A percentile compares a stretch with the other conserved stretches of the same genome.
Evolutionary conservation across 2,888 invertebrate species (phyloP).

Genomic region (Pollenia labialis): DNA sequence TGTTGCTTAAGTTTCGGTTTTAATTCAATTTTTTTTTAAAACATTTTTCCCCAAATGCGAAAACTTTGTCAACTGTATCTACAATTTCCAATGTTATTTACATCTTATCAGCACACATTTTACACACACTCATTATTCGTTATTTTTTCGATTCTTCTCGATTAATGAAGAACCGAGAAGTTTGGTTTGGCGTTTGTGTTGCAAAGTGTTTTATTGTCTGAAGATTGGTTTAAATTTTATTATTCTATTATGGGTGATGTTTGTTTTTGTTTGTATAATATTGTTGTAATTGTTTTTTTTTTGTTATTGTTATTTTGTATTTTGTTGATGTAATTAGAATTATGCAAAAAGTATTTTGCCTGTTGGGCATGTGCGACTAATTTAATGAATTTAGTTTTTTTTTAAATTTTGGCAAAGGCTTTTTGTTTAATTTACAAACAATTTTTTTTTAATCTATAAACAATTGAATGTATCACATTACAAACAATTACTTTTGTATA

Average conservation of each 20-base stretch:
- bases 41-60: conserved; percentile 19
- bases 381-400: conserved; percentile 64
- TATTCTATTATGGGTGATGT: conserved; percentile 27
- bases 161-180: conserved; percentile 44
- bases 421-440: conserved; percentile 33
- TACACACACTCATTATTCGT: neutral
- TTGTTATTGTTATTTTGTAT: conserved; percentile 66
- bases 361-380: conserved; percentile 68
- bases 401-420: conserved; percentile 9
- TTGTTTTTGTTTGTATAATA: conserved; percentile 52
- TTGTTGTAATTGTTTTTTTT: conserved; percentile 66
- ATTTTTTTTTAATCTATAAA: conserved; percentile 54
- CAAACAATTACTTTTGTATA: conserved; percentile 28
- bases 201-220: conserved; percentile 70
- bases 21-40: conserved; percentile 48
- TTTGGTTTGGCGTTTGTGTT: conserved; percentile 44
- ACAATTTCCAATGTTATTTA: conserved; percentile 42
- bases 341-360: conserved; percentile 72
- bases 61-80: conserved; percentile 43
- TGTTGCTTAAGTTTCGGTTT: conserved; percentile 12
- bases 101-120: conserved; percentile 16
- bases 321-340: conserved; percentile 68
- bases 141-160: conserved; percentile 3
- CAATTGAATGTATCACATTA: conserved; percentile 43
- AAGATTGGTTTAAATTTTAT: conserved; percentile 65